Conservation (phyloP, 2,797 vertebrate species). For the Rhinatrema bivittatum region DNA sequence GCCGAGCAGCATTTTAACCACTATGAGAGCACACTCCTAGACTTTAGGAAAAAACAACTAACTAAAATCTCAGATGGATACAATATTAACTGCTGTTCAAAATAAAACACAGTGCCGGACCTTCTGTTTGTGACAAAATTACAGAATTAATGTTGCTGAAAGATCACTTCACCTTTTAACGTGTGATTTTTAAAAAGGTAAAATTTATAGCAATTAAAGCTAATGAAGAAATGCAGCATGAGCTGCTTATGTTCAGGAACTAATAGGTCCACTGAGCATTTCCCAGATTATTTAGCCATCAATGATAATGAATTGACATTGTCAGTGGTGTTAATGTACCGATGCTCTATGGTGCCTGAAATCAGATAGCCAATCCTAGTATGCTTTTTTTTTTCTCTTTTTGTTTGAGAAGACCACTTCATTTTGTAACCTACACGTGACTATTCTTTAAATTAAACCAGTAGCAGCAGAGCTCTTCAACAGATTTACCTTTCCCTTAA, state of each 20-base stretch:
- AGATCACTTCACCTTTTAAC: conserved; percentile 70
- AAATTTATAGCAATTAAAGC: conserved; percentile 73
- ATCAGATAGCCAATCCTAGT: conserved; percentile 32
- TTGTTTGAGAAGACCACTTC: no score
- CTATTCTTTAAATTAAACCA: conserved; percentile 27
- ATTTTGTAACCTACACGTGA: conserved; percentile 23
- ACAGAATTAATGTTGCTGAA: conserved; percentile 68
- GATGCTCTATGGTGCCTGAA: conserved; percentile 37
- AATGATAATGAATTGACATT: conserved; percentile 69
- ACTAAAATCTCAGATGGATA: conserved; percentile 39
- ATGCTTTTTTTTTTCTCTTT: conserved; percentile 23
- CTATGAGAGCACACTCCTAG: conserved; percentile 37
- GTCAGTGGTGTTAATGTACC: conserved; percentile 55
- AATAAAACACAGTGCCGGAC: conserved; percentile 54
- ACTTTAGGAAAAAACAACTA: no score
- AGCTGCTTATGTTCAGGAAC: conserved; percentile 69
- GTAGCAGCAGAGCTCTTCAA: conserved; percentile 20
- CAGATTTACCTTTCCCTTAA: neutral
- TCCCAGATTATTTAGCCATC: conserved; percentile 65
- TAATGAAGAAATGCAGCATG: conserved; percentile 73
- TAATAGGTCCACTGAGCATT: conserved; percentile 71
- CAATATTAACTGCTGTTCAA: conserved; percentile 42
- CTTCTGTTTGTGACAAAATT: conserved; percentile 70
- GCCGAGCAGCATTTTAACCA: conserved; percentile 36
- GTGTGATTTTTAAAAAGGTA: conserved; percentile 64